phyloP scores from a whole-genome alignment of 2,113 vertebrate genomes.

The Stigmatopora nigra region DNA sequence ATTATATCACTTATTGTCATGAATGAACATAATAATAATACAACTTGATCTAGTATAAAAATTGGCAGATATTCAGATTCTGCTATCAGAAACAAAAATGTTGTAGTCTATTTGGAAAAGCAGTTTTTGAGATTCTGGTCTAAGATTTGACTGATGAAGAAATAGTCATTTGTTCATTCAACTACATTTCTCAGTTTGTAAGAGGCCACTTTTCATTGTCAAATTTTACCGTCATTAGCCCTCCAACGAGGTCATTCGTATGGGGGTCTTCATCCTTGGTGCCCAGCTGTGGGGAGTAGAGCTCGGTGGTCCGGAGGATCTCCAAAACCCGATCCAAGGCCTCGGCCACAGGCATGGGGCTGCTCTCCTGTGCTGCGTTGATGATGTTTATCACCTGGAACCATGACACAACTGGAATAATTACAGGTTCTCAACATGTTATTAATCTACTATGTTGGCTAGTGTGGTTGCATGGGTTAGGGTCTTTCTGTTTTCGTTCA shows the following conservation, averaged over 20 bases:
- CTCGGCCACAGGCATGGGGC: constrained; percentile 86
- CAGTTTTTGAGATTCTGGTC: no score
- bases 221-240: constrained; percentile 85
- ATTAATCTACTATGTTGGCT: no score
- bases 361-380: constrained; percentile 92
- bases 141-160: not conserved
- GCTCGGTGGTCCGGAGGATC: constrained; percentile 90
- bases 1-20: no score
- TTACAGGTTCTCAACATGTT: no score
- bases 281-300: constrained; percentile 91
- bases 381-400: constrained; percentile 94
- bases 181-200: not conserved
- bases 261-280: constrained; percentile 93
- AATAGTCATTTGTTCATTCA: not conserved
- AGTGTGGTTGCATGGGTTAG: no score
- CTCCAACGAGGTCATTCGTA: constrained; percentile 89
- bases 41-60: no score
- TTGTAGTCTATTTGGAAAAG: no score
- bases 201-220: not conserved
- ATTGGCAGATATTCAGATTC: no score
- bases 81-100: no score
- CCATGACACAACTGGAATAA: not conserved
- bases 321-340: constrained; percentile 93
- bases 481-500: constrained; percentile 47
- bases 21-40: no score